Base-by-base conservation (phyloP, 2,888 invertebrate species). In the Synergus japonicus region DNA sequence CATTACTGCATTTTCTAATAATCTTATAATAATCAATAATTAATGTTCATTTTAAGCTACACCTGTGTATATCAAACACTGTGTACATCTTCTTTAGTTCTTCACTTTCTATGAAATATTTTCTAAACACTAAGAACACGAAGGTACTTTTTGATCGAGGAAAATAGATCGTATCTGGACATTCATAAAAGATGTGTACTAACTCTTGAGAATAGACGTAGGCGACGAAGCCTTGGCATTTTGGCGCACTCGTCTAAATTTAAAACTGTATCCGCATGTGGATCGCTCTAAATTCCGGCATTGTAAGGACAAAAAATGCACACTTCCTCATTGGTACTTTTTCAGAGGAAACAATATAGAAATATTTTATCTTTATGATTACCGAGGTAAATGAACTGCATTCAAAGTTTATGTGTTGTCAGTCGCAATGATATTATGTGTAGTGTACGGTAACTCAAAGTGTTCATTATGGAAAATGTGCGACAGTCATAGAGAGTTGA, bases 201-300 rank as follows among this genome's bases (percentile, higher is more conserved):
- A 54, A 54, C 54, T 54, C 54, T 54, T 54, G 54, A n/a, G 54
- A 54, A n/a, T 8, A 54, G 54, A 18, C 58, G 18, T 58, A 58
- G 58, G 58, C 18, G 58, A 58, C 58, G 58, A 18, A 58, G 18
- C 58, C 58, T 58, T 58, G 58, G 58, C 58, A 58, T 58, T 58
- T 58, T 18, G 58, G 58, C 58, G 58, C 18, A 58, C 18, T 58
- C 18, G 9, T 58, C 58, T 58, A 58, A 58, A 58, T 58, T 58
- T 58, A 58, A 18, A 58, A 58, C 58, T 58, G 58, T 9, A 58
- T 18, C 58, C 58, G 58, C 58, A 58, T 58, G 18, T 58, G 58
- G 58, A 58, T 58, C 58, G 58, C 18, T 58, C 18, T 58, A 58
- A n/a, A 58, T 58, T 58, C 58, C 58, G 58, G 18, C 18, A 58